phyloP scores from a whole-genome alignment of 2,888 invertebrate genomes.

The Apotomis turbidana region DNA sequence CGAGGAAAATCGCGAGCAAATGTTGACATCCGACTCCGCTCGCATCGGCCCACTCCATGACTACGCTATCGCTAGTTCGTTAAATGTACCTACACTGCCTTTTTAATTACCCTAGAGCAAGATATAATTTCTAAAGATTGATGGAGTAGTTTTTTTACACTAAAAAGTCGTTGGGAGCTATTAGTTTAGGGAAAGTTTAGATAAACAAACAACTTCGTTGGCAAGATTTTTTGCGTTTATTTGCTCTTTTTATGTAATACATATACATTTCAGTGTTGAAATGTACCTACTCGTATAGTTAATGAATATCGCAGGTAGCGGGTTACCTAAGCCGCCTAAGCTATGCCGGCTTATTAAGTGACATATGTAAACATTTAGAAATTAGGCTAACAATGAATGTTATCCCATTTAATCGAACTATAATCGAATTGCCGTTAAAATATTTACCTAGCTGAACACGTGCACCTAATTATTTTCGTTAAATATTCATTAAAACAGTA shows the following conservation, averaged over 20 bases:
- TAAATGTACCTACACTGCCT: conserved; percentile 14
- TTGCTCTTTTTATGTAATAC: too few relatives aligned
- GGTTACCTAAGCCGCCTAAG: too few relatives aligned
- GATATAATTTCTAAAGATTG: neutral
- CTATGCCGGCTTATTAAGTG: too few relatives aligned
- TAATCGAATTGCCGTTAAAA: neutral
- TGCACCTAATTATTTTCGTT: conserved; percentile 6
- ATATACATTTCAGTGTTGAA: too few relatives aligned
- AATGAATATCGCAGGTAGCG: too few relatives aligned
- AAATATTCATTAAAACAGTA: conserved; percentile 11
- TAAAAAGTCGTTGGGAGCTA: neutral
- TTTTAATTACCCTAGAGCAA: conserved; percentile 22
- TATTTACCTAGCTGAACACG: neutral
- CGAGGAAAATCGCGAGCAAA: conserved; percentile 71
- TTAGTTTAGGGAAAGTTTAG: too few relatives aligned
- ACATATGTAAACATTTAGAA: too few relatives aligned
- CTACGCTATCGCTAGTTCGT: conserved; percentile 16
- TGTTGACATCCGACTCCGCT: conserved; percentile 71
- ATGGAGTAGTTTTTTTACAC: neutral
- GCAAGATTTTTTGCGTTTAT: too few relatives aligned
- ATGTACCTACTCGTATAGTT: too few relatives aligned
- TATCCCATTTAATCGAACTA: too few relatives aligned
- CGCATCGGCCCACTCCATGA: conserved; percentile 49
- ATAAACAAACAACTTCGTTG: too few relatives aligned
- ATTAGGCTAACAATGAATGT: too few relatives aligned